Percentiles rank a stretch among this genome's conserved stretches.
phyloP scores from a whole-genome alignment of 2,888 invertebrate genomes.

The Myathropa florea region DNA sequence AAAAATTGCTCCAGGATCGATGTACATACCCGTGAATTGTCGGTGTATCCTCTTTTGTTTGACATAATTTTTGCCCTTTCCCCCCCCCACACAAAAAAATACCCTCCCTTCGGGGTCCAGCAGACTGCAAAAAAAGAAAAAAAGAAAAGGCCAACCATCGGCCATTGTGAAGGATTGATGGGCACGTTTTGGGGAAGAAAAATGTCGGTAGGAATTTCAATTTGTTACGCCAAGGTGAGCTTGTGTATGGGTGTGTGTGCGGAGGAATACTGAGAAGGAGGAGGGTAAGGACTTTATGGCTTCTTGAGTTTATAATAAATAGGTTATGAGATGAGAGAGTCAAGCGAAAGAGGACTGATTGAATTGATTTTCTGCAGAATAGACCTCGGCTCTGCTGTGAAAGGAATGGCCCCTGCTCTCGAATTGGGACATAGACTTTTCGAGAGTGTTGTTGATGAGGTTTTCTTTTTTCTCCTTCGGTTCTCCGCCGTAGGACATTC shows the following conservation, averaged over 20 bases:
- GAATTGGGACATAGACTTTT: neutral
- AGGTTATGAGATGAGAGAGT: neutral
- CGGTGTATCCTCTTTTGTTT: neutral
- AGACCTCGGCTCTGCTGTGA: neutral
- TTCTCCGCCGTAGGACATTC: neutral
- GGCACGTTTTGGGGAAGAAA: neutral
- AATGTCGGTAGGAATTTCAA: neutral
- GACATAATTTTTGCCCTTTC: conserved; percentile 42
- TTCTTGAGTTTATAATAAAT: conserved; percentile 22
- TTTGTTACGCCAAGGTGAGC: neutral
- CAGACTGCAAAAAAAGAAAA: neutral
- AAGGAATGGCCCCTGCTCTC: neutral
- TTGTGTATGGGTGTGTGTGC: neutral
- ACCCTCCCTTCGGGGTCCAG: neutral
- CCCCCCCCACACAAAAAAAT: too few species aligned
- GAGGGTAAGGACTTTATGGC: conserved; percentile 3
- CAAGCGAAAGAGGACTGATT: neutral
- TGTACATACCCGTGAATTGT: neutral
- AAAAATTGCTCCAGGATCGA: conserved; percentile 28
- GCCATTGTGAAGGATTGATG: neutral
- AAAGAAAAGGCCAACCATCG: neutral
- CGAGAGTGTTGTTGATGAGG: neutral
- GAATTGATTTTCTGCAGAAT: neutral
- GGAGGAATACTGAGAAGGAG: neutral
- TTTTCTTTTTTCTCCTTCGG: neutral